These are phyloP conservation scores for Pelodytes ibericus DNA, from an alignment of 2,797 vertebrate genomes.

Conservation along the genomic window DNA sequence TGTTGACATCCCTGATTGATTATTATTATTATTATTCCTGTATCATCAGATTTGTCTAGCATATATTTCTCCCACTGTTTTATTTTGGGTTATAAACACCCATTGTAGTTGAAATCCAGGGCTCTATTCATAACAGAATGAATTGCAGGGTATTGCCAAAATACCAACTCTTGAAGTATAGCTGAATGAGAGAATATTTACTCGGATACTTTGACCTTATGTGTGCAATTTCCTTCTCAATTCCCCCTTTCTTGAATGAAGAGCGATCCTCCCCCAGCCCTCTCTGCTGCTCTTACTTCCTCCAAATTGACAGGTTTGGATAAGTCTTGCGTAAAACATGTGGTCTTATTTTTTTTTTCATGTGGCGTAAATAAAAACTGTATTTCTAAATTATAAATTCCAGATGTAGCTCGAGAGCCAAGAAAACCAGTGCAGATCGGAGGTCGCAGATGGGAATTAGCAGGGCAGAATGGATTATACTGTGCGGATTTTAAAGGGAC, in stretches of 20 bases:
- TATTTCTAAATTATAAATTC: conserved; percentile 68
- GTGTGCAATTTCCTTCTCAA: too few species aligned
- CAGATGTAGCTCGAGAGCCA: conserved; percentile 68
- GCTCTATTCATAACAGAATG: too few species aligned
- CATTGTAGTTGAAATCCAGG: background rate
- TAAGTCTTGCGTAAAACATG: conserved; percentile 1
- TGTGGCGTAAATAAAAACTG: conserved; percentile 15
- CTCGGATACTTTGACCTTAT: too few species aligned
- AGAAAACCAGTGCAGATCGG: conserved; percentile 57
- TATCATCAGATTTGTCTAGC: too few species aligned
- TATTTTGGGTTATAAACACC: too few species aligned
- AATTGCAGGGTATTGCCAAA: background rate
- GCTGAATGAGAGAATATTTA: too few species aligned
- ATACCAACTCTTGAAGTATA: too few species aligned
- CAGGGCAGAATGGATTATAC: background rate
- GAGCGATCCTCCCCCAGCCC: background rate
- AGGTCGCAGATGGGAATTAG: conserved; percentile 38
- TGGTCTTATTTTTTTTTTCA: conserved; percentile 1
- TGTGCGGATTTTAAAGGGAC: background rate
- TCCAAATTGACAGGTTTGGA: background rate
- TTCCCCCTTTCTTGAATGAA: too few species aligned
- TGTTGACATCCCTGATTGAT: too few species aligned
- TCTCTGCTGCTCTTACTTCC: background rate
- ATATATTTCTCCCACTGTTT: too few species aligned
- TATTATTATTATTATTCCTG: too few species aligned